Base-by-base conservation (phyloP, 1,140 invertebrate species). In the Maniola jurtina region DNA sequence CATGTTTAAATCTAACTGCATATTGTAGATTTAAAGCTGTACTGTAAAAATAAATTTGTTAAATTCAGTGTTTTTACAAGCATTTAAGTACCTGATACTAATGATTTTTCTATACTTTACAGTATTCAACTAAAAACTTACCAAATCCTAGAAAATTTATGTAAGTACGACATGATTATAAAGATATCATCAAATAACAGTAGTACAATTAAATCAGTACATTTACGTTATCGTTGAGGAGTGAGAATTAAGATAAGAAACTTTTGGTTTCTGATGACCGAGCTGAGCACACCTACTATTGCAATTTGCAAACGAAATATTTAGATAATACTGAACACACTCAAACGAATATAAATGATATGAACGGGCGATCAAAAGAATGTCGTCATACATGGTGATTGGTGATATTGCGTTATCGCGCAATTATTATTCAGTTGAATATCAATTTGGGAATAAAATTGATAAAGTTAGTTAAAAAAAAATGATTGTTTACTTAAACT, bases 101-200 rank as follows among this genome's bases (percentile, higher is more conserved):
- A 6, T 7, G 47, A 42, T 5, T 42, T 42, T 42, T 6, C 47
- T 25, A 25, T 25, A 25, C 25, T 25, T 25, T 2, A 25, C 25
- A 25, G 25, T 25, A 25, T n/a, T 42, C 11, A 57, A 55, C 54
- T 33, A 11, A 50, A 65, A 68, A 68, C 71, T 73, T 70, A 75
- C 71, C 68, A 73, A 64, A 71, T 69, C 33, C 59, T 63, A 57
- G 36, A 48, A 55, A 72, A 50, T 55, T 77, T 84, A 77, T 66
- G 61, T 72, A 85, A 70, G 64, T 82, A 81, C 65, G 75, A 79
- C 83, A 88, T 88, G 61, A 48, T 71, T 54, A 69, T 45, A 11
- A n/a, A 35, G 8, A 10, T 34, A 54, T 38, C 7, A 45, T 45
- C 47, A 55, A 55, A 4, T 16, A 52, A 25, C 14, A 52, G 15